Percentiles rank a stretch among this genome's conserved stretches.
Evolutionary conservation across 1,140 invertebrate species (phyloP).

Genomic region (Nasonia longicornis): DNA sequence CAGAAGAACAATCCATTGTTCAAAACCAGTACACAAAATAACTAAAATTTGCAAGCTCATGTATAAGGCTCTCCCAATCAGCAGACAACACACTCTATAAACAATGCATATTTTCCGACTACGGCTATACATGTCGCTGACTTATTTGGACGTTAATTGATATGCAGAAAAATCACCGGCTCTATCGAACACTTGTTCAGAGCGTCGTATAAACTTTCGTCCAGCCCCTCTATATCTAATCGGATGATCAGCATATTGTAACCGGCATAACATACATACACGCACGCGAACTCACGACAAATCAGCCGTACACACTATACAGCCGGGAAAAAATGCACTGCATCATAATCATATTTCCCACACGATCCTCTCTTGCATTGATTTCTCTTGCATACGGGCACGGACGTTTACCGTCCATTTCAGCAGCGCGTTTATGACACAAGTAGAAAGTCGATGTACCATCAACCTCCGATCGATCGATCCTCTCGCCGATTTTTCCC

Average conservation of each 20-base stretch:
- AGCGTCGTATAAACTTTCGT: conserved; percentile 15
- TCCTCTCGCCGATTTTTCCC: background rate
- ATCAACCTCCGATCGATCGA: background rate
- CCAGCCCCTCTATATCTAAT: conserved; percentile 27
- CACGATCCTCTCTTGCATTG: conserved; percentile 5
- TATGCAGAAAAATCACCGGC: conserved; percentile 35
- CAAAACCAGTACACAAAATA: conserved; percentile 3
- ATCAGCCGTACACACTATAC: conserved; percentile 1
- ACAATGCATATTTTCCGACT: conserved; percentile 27
- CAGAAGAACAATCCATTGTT: background rate
- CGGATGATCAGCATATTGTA: conserved; percentile 29
- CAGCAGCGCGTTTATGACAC: conserved; percentile 24
- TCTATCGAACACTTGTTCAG: conserved; percentile 31
- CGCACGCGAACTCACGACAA: conserved; percentile 21
- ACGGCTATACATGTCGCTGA: conserved; percentile 6
- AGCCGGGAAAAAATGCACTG: background rate
- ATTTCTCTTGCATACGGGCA: background rate
- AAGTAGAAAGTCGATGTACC: conserved; percentile 42
- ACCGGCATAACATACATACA: background rate
- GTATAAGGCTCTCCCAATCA: background rate
- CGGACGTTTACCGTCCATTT: background rate
- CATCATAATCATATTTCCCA: conserved; percentile 5
- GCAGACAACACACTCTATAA: background rate
- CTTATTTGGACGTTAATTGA: conserved; percentile 35
- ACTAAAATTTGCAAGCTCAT: conserved; percentile 37